These are phyloP conservation scores for Rhynchotus rufescens DNA, from an alignment of 2,797 vertebrate species.

Conservation along the genomic window DNA sequence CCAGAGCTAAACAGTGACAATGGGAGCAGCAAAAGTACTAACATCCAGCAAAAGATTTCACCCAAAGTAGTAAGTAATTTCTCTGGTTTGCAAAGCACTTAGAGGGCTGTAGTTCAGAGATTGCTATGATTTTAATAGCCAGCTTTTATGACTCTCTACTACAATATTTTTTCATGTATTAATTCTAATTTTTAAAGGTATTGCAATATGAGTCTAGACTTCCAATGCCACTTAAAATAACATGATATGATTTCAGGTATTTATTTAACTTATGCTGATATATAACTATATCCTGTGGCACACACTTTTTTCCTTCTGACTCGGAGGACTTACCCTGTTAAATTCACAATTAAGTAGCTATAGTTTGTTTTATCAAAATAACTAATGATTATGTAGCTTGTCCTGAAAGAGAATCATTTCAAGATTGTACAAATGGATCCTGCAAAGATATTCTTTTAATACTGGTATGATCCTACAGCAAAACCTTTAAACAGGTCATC, in stretches of 20 bases:
- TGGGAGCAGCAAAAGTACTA: slow-evolving; percentile 84
- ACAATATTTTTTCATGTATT: background rate
- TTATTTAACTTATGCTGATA: background rate
- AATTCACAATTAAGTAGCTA: background rate
- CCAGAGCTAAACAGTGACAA: slow-evolving; percentile 88
- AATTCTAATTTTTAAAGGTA: background rate
- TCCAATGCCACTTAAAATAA: background rate
- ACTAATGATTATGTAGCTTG: background rate
- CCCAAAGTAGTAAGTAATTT: slow-evolving; percentile 87
- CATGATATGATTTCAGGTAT: background rate
- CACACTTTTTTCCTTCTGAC: background rate
- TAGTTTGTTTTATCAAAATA: background rate
- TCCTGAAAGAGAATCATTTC: background rate
- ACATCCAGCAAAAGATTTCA: slow-evolving; percentile 88
- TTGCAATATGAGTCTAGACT: background rate
- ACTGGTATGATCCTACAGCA: background rate
- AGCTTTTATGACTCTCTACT: background rate
- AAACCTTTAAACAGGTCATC: background rate
- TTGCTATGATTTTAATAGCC: background rate
- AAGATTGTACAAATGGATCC: background rate
- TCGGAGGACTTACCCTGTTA: background rate
- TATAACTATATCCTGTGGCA: background rate
- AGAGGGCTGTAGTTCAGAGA: background rate
- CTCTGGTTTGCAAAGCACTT: background rate
- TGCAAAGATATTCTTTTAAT: background rate